Evolutionary conservation across 1,140 invertebrate species (phyloP).

Genomic region (Drosophila sproati): DNA sequence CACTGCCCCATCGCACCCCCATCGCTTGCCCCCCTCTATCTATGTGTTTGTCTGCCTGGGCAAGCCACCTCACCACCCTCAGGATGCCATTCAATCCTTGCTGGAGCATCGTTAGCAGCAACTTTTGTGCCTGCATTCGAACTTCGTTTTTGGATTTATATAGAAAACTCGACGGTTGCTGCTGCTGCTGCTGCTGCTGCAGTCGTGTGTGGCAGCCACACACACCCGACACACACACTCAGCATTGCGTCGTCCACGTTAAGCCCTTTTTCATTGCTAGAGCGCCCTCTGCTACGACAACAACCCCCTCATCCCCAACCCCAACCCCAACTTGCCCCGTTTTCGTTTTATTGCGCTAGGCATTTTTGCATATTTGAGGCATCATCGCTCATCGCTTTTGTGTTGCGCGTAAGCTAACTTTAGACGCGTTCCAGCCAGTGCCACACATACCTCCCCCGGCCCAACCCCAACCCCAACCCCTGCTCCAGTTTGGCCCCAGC

Average conservation of each 20-base stretch:
- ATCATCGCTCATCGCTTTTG: conserved; percentile 83
- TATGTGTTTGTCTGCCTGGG: conserved; percentile 58
- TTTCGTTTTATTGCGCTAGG: conserved; percentile 79
- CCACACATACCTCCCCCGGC: conserved; percentile 28
- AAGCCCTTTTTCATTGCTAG: conserved; percentile 79
- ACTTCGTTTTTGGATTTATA: conserved; percentile 3
- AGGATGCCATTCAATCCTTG: background rate
- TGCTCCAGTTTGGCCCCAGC: background rate
- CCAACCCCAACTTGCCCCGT: background rate
- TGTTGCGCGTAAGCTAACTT: conserved; percentile 81
- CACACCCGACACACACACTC: conserved; percentile 2
- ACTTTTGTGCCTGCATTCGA: conserved; percentile 1
- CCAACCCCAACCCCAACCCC: background rate
- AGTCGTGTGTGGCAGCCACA: conserved; percentile 45
- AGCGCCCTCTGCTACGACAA: conserved; percentile 4
- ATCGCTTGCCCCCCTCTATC: conserved; percentile 36
- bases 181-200: conserved; percentile 17
- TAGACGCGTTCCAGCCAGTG: conserved; percentile 52
- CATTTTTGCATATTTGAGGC: conserved; percentile 83
- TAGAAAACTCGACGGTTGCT: background rate
- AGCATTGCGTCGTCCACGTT: conserved; percentile 35
- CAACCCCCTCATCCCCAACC: background rate
- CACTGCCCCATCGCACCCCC: conserved; percentile 23
- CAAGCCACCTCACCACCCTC: background rate
- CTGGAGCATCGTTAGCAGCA: background rate